Conservation (phyloP, 2,888 invertebrate species). For the Cremastobaeus sp. region DNA sequence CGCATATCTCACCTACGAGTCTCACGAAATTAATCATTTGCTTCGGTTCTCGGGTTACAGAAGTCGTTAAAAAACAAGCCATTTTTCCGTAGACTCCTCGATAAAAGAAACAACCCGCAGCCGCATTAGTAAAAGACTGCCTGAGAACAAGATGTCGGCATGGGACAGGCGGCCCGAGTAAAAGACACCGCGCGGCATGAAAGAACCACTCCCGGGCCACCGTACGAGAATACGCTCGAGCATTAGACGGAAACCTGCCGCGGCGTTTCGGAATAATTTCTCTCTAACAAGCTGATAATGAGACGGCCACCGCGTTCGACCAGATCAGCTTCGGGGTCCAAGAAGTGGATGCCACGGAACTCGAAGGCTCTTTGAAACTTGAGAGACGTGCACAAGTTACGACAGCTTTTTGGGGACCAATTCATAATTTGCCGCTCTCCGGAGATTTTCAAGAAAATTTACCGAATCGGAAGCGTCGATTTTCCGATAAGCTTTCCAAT, state of each 20-base stretch:
- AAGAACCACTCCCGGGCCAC: slow-evolving; percentile 70
- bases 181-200: slow-evolving; percentile 68
- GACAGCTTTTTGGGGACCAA: neutral
- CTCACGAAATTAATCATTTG: slow-evolving; percentile 56
- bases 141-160: slow-evolving; percentile 59
- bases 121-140: slow-evolving; percentile 51
- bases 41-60: slow-evolving; percentile 48
- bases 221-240: slow-evolving; percentile 65
- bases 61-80: slow-evolving; percentile 59
- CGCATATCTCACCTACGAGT: slow-evolving; percentile 51
- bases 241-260: slow-evolving; percentile 61
- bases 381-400: neutral
- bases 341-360: neutral
- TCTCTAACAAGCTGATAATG: slow-evolving; percentile 72
- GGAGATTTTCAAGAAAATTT: too few relatives aligned
- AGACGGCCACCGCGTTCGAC: slow-evolving; percentile 30
- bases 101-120: slow-evolving; percentile 58
- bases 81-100: slow-evolving; percentile 55
- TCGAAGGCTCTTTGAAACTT: neutral
- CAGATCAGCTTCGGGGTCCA: neutral
- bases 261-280: slow-evolving; percentile 69
- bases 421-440: too few relatives aligned
- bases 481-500: slow-evolving; percentile 15
- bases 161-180: slow-evolving; percentile 47
- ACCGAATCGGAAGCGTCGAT: slow-evolving; percentile 6